phyloP scores from a whole-genome alignment of 2,888 invertebrate genomes.

The Drosophila sordidula region DNA sequence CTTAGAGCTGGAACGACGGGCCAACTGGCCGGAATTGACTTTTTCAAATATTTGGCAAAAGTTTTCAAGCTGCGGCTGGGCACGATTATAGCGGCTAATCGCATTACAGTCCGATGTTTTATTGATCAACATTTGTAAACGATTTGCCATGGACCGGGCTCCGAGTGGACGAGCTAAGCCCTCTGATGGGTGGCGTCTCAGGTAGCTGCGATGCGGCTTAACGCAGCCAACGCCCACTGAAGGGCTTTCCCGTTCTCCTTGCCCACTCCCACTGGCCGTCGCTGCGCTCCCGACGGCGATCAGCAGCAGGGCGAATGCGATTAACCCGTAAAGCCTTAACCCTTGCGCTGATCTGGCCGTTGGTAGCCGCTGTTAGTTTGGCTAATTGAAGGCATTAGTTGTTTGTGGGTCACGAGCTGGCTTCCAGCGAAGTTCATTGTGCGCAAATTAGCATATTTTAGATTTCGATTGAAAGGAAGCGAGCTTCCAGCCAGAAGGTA shows the following conservation, averaged over 20 bases:
- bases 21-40: conserved; percentile 63
- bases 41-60: conserved; percentile 81
- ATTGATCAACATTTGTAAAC: conserved; percentile 85
- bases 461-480: conserved; percentile 62
- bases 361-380: conserved; percentile 39
- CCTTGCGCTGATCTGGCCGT: conserved; percentile 37
- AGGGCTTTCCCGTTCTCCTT: conserved; percentile 39
- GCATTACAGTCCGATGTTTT: conserved; percentile 74
- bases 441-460: conserved; percentile 68
- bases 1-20: conserved; percentile 35
- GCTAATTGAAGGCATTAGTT: conserved; percentile 81
- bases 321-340: conserved; percentile 59
- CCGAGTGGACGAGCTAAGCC: conserved; percentile 37
- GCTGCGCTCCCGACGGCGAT: conserved; percentile 21
- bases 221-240: conserved; percentile 64
- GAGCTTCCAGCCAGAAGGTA: conserved; percentile 2
- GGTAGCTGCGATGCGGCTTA: conserved; percentile 66
- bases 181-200: conserved; percentile 34
- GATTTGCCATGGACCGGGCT: conserved; percentile 53
- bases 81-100: conserved; percentile 84
- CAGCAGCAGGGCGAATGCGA: conserved; percentile 75
- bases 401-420: conserved; percentile 72
- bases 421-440: conserved; percentile 71
- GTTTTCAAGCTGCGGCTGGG: conserved; percentile 71
- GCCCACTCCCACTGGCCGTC: not conserved